phyloP scores from a whole-genome alignment of 2,797 vertebrate genomes.

The Arnoldichthys spilopterus region DNA sequence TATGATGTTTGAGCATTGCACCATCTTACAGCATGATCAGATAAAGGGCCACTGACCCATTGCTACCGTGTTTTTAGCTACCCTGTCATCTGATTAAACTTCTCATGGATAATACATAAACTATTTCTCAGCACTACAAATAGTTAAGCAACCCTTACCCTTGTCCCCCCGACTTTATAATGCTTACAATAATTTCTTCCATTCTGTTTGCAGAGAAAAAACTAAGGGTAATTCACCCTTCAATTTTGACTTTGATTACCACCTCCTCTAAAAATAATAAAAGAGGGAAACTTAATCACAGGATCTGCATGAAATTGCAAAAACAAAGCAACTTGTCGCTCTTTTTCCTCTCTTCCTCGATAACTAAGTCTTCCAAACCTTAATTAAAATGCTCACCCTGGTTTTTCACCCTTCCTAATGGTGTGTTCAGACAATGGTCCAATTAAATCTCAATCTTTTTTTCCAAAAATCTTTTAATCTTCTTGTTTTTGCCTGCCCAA shows the following conservation, averaged over 20 bases:
- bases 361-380: not conserved
- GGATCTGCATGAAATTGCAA: constrained; percentile 27
- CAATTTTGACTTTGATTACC: constrained; percentile 27
- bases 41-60: not conserved
- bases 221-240: not conserved
- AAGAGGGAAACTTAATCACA: not conserved
- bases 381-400: constrained; percentile 24
- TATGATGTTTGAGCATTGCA: not conserved
- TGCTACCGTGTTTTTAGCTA: not conserved
- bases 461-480: constrained; percentile 50
- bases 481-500: constrained; percentile 30
- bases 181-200: not conserved
- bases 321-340: not conserved
- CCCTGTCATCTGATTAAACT: not conserved
- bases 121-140: not conserved
- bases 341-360: not conserved
- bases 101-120: constrained; percentile 8
- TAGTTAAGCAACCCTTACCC: not conserved
- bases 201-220: not conserved
- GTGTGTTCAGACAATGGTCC: constrained; percentile 29
- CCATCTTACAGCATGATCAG: not conserved
- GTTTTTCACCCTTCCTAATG: constrained; percentile 23
- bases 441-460: constrained; percentile 44
- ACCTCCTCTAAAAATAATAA: constrained; percentile 17
- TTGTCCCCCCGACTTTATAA: not conserved